Evolutionary conservation across 1,140 invertebrate species (phyloP).

Genomic region (Bombus ignitus): DNA sequence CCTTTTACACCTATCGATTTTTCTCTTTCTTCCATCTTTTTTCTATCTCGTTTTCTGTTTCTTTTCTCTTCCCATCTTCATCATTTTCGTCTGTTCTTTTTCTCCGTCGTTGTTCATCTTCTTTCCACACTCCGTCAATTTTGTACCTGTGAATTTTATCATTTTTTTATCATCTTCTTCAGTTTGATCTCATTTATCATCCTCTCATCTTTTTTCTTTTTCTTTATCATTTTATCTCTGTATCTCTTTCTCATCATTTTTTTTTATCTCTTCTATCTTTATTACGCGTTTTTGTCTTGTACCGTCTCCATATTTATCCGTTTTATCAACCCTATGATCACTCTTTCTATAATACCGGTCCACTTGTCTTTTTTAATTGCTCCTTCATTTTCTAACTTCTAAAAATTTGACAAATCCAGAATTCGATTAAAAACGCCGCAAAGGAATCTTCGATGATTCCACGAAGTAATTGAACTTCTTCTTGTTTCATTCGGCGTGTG

Average conservation of each 20-base stretch:
- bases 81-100: neutral
- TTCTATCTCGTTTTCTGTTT: no score
- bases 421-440: slow-evolving; percentile 58
- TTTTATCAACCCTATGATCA: neutral
- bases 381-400: neutral
- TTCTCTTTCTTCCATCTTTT: neutral
- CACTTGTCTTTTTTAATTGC: neutral
- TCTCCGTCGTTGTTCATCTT: neutral
- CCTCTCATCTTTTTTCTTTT: neutral
- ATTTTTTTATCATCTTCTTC: neutral
- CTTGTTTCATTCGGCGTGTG: slow-evolving; percentile 55
- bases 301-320: no score
- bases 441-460: slow-evolving; percentile 62
- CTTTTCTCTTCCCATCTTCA: no score
- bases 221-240: neutral
- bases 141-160: slow-evolving; percentile 22
- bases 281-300: no score
- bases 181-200: neutral
- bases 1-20: slow-evolving; percentile 30
- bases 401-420: slow-evolving; percentile 9
- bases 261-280: no score
- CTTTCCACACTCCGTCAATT: neutral
- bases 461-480: slow-evolving; percentile 58
- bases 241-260: neutral
- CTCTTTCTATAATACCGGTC: neutral